phyloP scores from a whole-genome alignment of 2,797 vertebrate species.

The Darevskia mixta region DNA sequence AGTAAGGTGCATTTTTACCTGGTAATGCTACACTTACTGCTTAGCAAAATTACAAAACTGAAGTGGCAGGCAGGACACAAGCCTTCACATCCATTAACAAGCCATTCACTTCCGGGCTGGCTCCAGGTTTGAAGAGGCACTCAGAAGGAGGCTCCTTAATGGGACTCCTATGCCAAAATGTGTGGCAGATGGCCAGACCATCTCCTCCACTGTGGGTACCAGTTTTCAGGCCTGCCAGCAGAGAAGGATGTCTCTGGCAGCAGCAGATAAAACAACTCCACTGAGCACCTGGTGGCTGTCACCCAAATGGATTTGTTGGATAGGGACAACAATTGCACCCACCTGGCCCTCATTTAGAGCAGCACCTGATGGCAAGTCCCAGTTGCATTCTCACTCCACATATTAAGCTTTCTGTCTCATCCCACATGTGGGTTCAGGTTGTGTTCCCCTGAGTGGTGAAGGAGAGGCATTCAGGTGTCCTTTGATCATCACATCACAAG shows the following conservation, averaged over 20 bases:
- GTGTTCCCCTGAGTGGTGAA: not conserved
- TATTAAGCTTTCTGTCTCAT: not conserved
- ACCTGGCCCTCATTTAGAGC: too few species aligned
- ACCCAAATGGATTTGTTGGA: too few species aligned
- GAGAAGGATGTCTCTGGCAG: not conserved
- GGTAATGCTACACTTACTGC: not conserved
- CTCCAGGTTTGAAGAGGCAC: not conserved
- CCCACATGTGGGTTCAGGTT: not conserved
- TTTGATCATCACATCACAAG: not conserved
- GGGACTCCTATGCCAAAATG: not conserved
- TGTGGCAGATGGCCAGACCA: not conserved
- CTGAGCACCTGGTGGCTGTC: too few species aligned
- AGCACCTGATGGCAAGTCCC: too few species aligned
- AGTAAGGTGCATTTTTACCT: not conserved
- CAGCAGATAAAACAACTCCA: not conserved
- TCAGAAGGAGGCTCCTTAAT: too few species aligned
- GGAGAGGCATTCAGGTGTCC: not conserved
- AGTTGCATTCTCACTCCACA: not conserved
- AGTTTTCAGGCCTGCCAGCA: not conserved
- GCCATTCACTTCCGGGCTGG: not conserved
- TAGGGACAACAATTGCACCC: too few species aligned
- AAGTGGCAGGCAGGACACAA: not conserved
- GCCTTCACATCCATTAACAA: not conserved
- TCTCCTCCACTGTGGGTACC: not conserved
- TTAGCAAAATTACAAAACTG: not conserved